Conservation (phyloP, 1,140 invertebrate genomes). For the Drosophila sucinea region DNA sequence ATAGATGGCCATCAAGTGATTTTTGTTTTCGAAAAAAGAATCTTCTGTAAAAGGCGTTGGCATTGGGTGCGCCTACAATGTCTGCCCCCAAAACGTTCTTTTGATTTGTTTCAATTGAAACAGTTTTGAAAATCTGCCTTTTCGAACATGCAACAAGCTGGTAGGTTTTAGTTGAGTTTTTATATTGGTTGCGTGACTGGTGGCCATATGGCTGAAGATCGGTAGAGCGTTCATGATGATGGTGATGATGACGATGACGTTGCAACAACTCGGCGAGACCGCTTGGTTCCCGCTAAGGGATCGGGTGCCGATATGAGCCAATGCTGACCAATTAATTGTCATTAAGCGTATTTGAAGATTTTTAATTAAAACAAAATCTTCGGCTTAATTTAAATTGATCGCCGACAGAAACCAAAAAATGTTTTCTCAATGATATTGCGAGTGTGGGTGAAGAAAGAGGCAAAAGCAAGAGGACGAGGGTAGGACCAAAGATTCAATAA, state of each 20-base stretch:
- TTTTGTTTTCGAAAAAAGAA: background rate
- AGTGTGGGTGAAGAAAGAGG: conserved; percentile 2
- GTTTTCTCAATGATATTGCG: conserved; percentile 60
- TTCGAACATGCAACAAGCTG: conserved; percentile 46
- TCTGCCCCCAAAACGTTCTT: conserved; percentile 25
- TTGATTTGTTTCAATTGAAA: conserved; percentile 74
- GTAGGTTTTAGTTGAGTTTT: conserved; percentile 42
- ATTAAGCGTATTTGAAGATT: conserved; percentile 81
- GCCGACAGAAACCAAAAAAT: conserved; percentile 27
- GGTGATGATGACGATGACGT: conserved; percentile 30
- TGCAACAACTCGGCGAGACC: conserved; percentile 31
- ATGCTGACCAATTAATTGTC: conserved; percentile 79
- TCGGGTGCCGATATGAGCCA: conserved; percentile 44
- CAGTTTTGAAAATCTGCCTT: conserved; percentile 42
- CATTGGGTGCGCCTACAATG: conserved; percentile 15
- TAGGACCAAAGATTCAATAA: background rate
- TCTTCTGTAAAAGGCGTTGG: conserved; percentile 17
- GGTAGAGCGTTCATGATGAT: conserved; percentile 21
- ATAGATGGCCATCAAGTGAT: conserved; percentile 1
- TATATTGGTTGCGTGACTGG: conserved; percentile 75
- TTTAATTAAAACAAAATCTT: conserved; percentile 81
- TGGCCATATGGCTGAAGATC: conserved; percentile 58
- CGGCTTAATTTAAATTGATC: conserved; percentile 80
- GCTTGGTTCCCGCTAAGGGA: conserved; percentile 31
- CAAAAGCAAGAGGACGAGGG: background rate